Evolutionary conservation across 2,888 invertebrate species (phyloP), one percentile per base, ranked within the genome.

Genomic region (Dioctria linearis): DNA sequence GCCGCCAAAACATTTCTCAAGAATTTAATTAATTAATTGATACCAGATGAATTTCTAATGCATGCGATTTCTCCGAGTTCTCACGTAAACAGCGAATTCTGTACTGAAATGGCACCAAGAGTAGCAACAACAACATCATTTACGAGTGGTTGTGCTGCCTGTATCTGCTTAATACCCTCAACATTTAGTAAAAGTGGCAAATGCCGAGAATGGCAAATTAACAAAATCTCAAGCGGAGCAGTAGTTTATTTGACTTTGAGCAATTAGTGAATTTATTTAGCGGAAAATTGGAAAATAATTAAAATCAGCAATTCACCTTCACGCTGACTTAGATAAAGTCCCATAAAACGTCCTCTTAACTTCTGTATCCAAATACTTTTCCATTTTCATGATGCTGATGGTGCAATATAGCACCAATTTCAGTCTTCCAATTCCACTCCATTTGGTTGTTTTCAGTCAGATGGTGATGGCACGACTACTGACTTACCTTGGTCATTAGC

Each of bases 251-350:
- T 59, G 73, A 59, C 59, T 75, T 75, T 6, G 40, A 54, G 57
- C 43, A 75, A 75, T 75, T 59, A 75, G 59, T 37, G 42, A 75
- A 75, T 75, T 75, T 75, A 75, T 75, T 59, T 75, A 75, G 42
- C 59, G 59, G 73, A 75, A 75, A 75, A 75, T 75, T 75, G 73
- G 43, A 75, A 75, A 75, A 42, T 75, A 75, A 59, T 75, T 59
- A 75, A 59, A 75, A 75, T 59, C 59, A 59, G 59, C 43, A 75
- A 42, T 59, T 75, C 54, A 43, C 73, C 73, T 75, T 75, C 73
- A 43, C 40, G 73, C 43, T 73, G 40, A 13, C 57, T 57, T 57
- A 54, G 25, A 25, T 54, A 9, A 42, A 43, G 6, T 54, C 54
- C 11, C n/a, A 54, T 54, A 11, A 54, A 54, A 54, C 25, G 25